Evolutionary conservation across 1,140 invertebrate species (phyloP).

Genomic region (Acyrthosiphon pisum): DNA sequence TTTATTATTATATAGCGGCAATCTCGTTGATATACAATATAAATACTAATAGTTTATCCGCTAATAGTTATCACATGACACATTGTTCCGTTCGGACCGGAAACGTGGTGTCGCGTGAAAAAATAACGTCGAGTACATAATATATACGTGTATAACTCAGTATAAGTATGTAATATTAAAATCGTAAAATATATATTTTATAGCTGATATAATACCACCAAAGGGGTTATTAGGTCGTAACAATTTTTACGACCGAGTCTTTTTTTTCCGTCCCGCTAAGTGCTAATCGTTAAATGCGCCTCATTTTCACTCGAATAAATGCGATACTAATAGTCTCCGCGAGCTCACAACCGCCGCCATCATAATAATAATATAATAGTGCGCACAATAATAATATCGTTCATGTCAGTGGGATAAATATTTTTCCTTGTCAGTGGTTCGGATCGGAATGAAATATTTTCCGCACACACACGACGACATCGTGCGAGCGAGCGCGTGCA

Average conservation of each 20-base stretch:
- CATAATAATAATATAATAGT: neutral
- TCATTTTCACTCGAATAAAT: slow-evolving; percentile 45
- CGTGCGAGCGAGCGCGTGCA: no score
- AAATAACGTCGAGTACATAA: neutral
- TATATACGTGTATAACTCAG: neutral
- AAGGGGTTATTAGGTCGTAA: slow-evolving; percentile 31
- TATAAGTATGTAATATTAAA: neutral
- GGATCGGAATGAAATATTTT: slow-evolving; percentile 17
- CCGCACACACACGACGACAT: neutral
- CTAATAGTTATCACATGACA: neutral
- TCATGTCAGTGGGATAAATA: neutral
- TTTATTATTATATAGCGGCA: neutral
- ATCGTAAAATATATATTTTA: slow-evolving; percentile 7
- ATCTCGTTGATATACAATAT: neutral
- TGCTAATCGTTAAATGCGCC: slow-evolving; percentile 41
- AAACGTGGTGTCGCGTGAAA: neutral
- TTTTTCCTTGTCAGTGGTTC: slow-evolving; percentile 23
- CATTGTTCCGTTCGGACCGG: neutral
- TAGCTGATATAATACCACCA: neutral
- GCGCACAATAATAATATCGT: slow-evolving; percentile 38
- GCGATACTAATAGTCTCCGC: slow-evolving; percentile 23
- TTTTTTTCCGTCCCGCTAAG: neutral
- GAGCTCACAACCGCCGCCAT: slow-evolving; percentile 20
- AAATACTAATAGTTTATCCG: neutral
- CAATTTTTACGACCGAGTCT: slow-evolving; percentile 13